Base-by-base conservation (phyloP, 1,140 invertebrate species). In the Callitettix versicolor region DNA sequence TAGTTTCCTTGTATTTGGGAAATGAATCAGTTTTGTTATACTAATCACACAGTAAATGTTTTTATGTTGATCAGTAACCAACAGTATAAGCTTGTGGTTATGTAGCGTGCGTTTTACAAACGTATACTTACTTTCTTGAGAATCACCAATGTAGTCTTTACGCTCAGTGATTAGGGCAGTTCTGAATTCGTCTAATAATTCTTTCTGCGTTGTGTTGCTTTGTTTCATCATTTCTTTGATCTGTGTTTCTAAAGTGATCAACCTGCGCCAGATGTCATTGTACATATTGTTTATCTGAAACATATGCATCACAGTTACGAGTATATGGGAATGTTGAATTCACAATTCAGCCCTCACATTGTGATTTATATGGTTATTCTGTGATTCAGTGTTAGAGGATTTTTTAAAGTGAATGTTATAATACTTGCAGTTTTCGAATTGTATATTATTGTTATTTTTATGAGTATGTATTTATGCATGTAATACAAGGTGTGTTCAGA, bases 271-370 rank as follows among this genome's bases (percentile, higher is more conserved):
- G 21, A 77, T 71, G 49, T 78, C 76, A 24, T 73, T 69, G 62
- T 76, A 77, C 60, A 78, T 75, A 55, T 77, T 76, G 59, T 70
- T 73, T 30, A 76, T 71, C 77, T 79, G 56, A 18, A 55, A 48
- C 21, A 7, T 6, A 57, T 22, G 9, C 15, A 36, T 3, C 22
- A 46, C 43, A 9, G 11, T 42, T 4, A 18, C 3, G 12, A 9
- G 22, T 1, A 51, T 50, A 14, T 51, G 38, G 22, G 53, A 50
- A 44, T 53, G 53, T 40, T 55, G 57, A 22, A 21, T 21, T 22
- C 41, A 34, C n/a, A 21, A 53, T 1, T 17, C 21, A 11, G 22
- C 3, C 7, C n/a, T 7, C 3, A 12, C 21, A 20, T 41, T 22
- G 40, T 53, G 42, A 2, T 43, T 38, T 26, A 21, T 40, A 18